These are phyloP conservation scores for Pelodytes ibericus DNA, from an alignment of 2,797 vertebrate species.

Conservation along the genomic window DNA sequence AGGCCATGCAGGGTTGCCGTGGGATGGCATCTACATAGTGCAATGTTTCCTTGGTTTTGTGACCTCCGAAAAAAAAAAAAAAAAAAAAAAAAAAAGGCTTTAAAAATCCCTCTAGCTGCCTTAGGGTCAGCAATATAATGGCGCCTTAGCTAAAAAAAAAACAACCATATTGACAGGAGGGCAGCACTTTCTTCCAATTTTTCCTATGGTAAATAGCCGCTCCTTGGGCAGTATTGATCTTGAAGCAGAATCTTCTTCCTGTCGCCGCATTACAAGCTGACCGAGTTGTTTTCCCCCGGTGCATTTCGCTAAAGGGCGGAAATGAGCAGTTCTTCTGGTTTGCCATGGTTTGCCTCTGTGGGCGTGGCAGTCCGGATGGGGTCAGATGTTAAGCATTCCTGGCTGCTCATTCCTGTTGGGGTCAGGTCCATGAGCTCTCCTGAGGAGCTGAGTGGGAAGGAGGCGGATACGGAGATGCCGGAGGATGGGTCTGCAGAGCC, in stretches of 20 bases:
- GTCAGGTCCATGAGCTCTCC: conserved; percentile 97
- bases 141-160: conserved; percentile 11
- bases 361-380: conserved; percentile 84
- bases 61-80: conserved; percentile 20
- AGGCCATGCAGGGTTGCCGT: conserved; percentile 35
- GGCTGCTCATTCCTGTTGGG: conserved; percentile 81
- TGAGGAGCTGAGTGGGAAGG: conserved; percentile 93
- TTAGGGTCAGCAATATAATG: conserved; percentile 5
- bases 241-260: conserved; percentile 19
- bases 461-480: conserved; percentile 96
- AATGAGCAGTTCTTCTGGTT: conserved; percentile 78
- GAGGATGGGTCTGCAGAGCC: conserved; percentile 95
- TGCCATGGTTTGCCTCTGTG: conserved; percentile 65
- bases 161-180: conserved; percentile 4
- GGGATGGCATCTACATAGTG: conserved; percentile 46
- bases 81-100: too few species aligned
- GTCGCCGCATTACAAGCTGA: conserved; percentile 14
- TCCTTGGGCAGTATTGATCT: conserved; percentile 2
- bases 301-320: conserved; percentile 71
- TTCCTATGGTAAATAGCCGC: conserved; percentile 35
- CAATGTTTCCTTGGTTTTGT: conserved; percentile 36
- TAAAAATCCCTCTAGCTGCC: conserved; percentile 35
- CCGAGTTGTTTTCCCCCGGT: conserved; percentile 19
- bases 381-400: conserved; percentile 83
- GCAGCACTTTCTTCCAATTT: conserved; percentile 22